A percentile compares a stretch with the other conserved stretches of the same genome.
Conservation (phyloP, 2,797 vertebrate genomes). For the Gobio occitaniae region DNA sequence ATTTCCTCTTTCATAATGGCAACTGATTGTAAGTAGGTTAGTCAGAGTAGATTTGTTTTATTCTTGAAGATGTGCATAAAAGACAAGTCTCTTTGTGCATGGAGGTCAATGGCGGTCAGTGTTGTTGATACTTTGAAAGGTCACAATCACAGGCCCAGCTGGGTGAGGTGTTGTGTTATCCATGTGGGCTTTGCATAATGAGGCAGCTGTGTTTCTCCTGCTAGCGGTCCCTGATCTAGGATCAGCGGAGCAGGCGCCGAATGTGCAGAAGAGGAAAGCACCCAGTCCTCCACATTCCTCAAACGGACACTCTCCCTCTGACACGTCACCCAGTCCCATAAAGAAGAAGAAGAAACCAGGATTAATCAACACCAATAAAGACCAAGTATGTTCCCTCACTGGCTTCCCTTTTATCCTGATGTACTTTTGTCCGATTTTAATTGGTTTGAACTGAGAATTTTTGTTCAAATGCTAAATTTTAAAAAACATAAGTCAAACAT, state of each 20-base stretch:
- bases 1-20: slow-evolving; percentile 9
- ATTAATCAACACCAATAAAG: slow-evolving; percentile 90
- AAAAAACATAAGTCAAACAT: slow-evolving; percentile 14
- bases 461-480: background rate
- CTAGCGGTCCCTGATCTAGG: slow-evolving; percentile 85
- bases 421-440: background rate
- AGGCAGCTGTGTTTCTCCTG: slow-evolving; percentile 36
- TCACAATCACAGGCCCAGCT: slow-evolving; percentile 22
- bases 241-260: slow-evolving; percentile 84
- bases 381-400: slow-evolving; percentile 84
- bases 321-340: slow-evolving; percentile 91
- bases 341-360: slow-evolving; percentile 99
- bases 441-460: background rate
- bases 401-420: background rate
- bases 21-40: background rate
- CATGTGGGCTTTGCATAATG: slow-evolving; percentile 19
- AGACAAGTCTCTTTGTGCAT: slow-evolving; percentile 11
- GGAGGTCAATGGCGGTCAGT: background rate
- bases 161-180: slow-evolving; percentile 25
- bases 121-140: slow-evolving; percentile 12
- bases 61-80: background rate
- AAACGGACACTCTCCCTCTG: slow-evolving; percentile 96
- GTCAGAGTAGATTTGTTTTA: background rate
- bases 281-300: slow-evolving; percentile 97
- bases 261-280: slow-evolving; percentile 91